Evolutionary conservation across 2,888 invertebrate genomes (phyloP), one percentile per base, ranked within the genome.

Genomic region (Alviniconcha strummeri): DNA sequence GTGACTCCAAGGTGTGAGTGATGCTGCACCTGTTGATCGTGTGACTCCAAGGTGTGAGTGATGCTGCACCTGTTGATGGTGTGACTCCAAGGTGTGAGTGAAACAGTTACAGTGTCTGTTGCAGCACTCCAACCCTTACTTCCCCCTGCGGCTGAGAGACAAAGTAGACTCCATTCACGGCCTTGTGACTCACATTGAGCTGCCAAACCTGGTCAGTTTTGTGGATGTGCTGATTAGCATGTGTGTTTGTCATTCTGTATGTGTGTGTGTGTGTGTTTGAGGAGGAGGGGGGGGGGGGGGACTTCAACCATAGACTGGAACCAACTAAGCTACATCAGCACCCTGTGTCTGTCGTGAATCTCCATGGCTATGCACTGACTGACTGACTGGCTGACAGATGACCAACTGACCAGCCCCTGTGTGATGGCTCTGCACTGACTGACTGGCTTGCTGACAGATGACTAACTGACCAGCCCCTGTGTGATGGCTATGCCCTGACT

Each of bases 131-230:
- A 88, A 83, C 72, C 56, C 60, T 75, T 88, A 64, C 78, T 81
- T 4, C 80, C 85, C 17, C 74, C 86, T 72, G 67, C 82, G 60
- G 57, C 79, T 77, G 85, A 85, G 81, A 11, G 76, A 74, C 0
- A 55, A 80, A 0, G 84, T 86, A 13, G 87, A 88, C 54, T 84
- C 80, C 9, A 85, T 89, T 54, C 85, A 85, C 74, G 91, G 90
- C 2, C 60, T 87, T 5, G 84, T 91, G 56, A 90, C 91, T 13
- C 90, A 91, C 85, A 86, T 91, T 19, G 92, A 92, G 78, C 83
- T 90, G 15, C 91, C 91, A 17, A 88, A 91, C 85, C 82, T 91
- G 80, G 90, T 91, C 84, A 88, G 90, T 85, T 36, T 36, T 36
- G 36, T 36, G 36, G 36, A 36, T 3, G 36, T 36, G 36, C 36